Evolutionary conservation across 1,140 invertebrate genomes (phyloP).

Genomic region (Drosophila erecta): DNA sequence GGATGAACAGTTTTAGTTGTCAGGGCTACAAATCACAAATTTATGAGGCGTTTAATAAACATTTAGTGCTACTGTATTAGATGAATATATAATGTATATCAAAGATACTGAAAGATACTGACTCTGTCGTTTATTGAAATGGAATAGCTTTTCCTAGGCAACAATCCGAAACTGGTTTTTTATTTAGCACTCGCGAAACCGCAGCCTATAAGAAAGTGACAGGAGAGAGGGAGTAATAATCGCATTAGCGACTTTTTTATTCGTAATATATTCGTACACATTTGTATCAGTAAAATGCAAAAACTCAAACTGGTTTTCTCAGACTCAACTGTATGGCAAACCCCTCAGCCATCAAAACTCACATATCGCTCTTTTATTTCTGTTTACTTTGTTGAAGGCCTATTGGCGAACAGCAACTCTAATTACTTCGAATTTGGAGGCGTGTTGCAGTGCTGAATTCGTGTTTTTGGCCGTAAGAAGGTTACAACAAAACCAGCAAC

Average conservation of each 20-base stretch:
- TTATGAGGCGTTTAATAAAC: too few species aligned
- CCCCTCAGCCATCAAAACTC: slow-evolving; percentile 3
- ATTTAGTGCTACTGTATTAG: too few species aligned
- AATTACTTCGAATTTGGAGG: slow-evolving; percentile 43
- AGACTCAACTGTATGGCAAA: not conserved
- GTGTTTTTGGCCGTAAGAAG: slow-evolving; percentile 19
- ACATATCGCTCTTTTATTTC: slow-evolving; percentile 17
- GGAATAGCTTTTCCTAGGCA: not conserved
- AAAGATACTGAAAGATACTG: too few species aligned
- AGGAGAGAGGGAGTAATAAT: slow-evolving; percentile 41
- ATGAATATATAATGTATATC: not conserved
- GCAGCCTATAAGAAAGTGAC: slow-evolving; percentile 8
- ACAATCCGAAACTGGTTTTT: slow-evolving; percentile 17
- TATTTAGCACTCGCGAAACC: slow-evolving; percentile 14
- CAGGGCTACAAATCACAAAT: not conserved
- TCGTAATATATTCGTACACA: slow-evolving; percentile 18
- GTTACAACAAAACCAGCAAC: slow-evolving; percentile 2
- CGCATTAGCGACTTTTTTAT: slow-evolving; percentile 56
- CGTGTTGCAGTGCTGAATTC: slow-evolving; percentile 26
- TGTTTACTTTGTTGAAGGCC: slow-evolving; percentile 45
- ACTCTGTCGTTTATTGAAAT: slow-evolving; percentile 4
- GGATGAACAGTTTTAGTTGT: not conserved
- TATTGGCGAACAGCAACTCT: slow-evolving; percentile 31
- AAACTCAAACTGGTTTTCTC: slow-evolving; percentile 32
- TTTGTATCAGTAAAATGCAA: slow-evolving; percentile 37